Base-by-base conservation (phyloP, 2,113 vertebrate species). In the Chunga burmeisteri region DNA sequence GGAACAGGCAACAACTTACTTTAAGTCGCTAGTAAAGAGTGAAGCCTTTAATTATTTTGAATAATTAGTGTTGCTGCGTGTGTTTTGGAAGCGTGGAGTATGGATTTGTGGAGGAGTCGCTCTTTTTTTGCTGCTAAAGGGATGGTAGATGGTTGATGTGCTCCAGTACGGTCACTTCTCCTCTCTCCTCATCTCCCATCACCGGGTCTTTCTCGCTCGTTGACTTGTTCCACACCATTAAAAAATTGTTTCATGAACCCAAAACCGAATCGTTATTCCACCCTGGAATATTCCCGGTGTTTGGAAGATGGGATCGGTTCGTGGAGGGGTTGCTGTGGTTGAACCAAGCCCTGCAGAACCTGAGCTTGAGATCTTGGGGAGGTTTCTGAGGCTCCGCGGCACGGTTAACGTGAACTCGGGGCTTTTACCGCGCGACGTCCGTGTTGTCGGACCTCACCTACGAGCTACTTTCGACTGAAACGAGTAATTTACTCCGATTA, bases 401-500 rank as follows among this genome's bases (percentile, higher is more conserved):
- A 2, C 15, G 0, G 13, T 47, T 34, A 34, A 17, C 0, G 13
- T 49, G 58, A 49, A 21, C 44, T 44, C 5, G 0, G 16, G 58
- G 58, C n/a, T 49, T 50, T 23, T 47, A 27, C 34, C 27, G 3
- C 2, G 1, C 0, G 4, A 13, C 0, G 2, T 25, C 21, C 0
- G 10, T 13, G 21, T 44, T 38, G 14, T 19, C 56, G 46, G 65
- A 55, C 34, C 70, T 50, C 22, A 12, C 17, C 26, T 22, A 36
- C 0, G 6, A 49, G 32, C 16, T 38, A 11, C 50, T 46, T 52
- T 8, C 20, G 44, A 15, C 34, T 44, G 44, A 44, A 79, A 63
- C 1, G 12, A 56, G 65, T 16, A 10, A 30, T 16, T 61, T 38
- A 27, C 23, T n/a, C 29, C 1, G n/a, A 36, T 65, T 23, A 49